Evolutionary conservation across 2,113 vertebrate species (phyloP), one percentile per base, ranked within the genome.

Genomic region (Dascyllus trimaculatus): DNA sequence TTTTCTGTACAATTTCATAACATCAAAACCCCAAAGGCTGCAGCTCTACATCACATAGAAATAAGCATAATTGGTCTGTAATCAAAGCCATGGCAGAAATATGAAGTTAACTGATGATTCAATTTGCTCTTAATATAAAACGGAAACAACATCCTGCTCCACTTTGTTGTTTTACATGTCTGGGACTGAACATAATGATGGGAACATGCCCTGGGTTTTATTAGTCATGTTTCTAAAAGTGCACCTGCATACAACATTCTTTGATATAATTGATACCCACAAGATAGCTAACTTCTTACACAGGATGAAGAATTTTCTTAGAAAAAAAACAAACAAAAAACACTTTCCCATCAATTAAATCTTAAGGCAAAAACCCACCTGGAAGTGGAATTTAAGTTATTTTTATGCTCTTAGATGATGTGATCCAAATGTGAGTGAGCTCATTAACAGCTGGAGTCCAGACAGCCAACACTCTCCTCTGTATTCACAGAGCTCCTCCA

Each of bases 1-100:
- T 78, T 86, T 88, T 91, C 82, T 92, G 92, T 93, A 93, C 91
- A 93, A 75, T 86, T 85, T 86, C 70, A 92, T 87, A 85, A 92
- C 91, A 89, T 88, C 82, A 91, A 74, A 89, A 86, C 89, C 66
- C 45, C 67, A 54, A 83, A 81, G 58, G 75, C 60, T 88, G 85
- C 85, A 89, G 86, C 76, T 92, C 90, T 91, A 91, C 71, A 56
- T 87, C 81, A 91, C 88, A 88, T 45, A 84, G 78, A 85, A 86
- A 90, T 35, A 85, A 89, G 83, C 70, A 73, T 59, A 54, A 82
- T 64, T 78, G 40, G 40, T 84, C 43, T 67, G 74, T 66, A 80
- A 73, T 83, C 52, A 75, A 89, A 89, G 88, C 83, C 45, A 52
- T 74, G 61, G 72, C 62, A 66, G 52, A 75, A 61, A 43, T 72